Conservation (phyloP, 1,140 invertebrate genomes). For the Palaemon carinicauda region DNA sequence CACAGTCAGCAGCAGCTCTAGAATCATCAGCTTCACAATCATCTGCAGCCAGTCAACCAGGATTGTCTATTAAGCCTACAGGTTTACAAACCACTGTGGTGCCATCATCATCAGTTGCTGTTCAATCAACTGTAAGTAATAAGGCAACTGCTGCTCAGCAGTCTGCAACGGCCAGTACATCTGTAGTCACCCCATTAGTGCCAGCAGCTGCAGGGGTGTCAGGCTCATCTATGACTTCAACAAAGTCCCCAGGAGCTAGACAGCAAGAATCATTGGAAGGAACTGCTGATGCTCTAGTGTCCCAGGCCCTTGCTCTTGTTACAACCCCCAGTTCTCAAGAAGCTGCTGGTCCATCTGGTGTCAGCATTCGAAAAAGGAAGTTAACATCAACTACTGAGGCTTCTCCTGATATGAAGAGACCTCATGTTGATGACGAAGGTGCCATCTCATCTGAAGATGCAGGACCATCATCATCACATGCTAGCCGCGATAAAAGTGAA, state of each 20-base stretch:
- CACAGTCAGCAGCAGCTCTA: conserved; percentile 25
- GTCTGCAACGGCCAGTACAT: conserved; percentile 31
- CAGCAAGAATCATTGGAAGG: conserved; percentile 30
- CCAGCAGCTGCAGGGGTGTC: background rate
- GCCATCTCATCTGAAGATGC: conserved; percentile 56
- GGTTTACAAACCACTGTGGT: conserved; percentile 28
- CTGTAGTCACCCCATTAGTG: conserved; percentile 29
- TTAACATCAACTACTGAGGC: conserved; percentile 50
- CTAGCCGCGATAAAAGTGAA: conserved; percentile 19
- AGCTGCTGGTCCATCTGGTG: conserved; percentile 25
- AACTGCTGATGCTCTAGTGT: conserved; percentile 54
- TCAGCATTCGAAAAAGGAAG: conserved; percentile 44
- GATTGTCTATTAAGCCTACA: conserved; percentile 6
- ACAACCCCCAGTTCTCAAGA: conserved; percentile 41
- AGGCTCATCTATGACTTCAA: conserved; percentile 11
- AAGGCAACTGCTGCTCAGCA: conserved; percentile 24
- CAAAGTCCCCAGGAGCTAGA: background rate
- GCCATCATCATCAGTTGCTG: conserved; percentile 23
- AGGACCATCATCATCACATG: conserved; percentile 52
- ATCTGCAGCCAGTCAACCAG: background rate
- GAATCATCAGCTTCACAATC: conserved; percentile 42
- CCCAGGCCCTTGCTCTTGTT: conserved; percentile 58
- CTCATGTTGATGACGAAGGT: conserved; percentile 57
- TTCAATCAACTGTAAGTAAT: conserved; percentile 29
- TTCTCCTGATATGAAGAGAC: conserved; percentile 58